phyloP scores from a whole-genome alignment of 2,888 invertebrate species.

The Polydrusus cervinus region DNA sequence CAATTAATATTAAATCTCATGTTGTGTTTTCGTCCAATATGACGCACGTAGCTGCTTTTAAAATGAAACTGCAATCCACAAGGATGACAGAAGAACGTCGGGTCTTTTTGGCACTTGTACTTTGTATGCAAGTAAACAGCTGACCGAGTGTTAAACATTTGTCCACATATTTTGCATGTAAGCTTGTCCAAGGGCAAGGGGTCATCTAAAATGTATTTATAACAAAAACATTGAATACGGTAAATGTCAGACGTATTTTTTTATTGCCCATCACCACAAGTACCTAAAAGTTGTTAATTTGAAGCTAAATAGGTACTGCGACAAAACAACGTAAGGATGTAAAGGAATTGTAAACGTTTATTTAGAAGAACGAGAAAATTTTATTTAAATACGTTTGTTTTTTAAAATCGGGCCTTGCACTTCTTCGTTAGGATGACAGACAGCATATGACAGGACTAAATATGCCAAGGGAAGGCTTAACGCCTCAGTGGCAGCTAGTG shows the following conservation, averaged over 20 bases:
- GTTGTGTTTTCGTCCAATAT: constrained; percentile 27
- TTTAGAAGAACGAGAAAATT: too few relatives aligned
- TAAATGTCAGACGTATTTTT: background rate
- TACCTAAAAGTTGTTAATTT: constrained; percentile 11
- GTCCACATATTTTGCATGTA: constrained; percentile 33
- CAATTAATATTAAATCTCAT: background rate
- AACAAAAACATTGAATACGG: background rate
- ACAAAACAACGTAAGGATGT: background rate
- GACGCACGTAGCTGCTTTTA: constrained; percentile 37
- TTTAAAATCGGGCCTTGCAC: too few relatives aligned
- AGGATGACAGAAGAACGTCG: constrained; percentile 56
- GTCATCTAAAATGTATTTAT: constrained; percentile 7
- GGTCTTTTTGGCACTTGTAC: constrained; percentile 61
- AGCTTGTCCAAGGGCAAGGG: background rate
- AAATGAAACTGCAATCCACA: constrained; percentile 37
- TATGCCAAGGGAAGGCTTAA: too few relatives aligned
- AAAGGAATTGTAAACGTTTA: background rate
- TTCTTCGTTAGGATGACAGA: too few relatives aligned
- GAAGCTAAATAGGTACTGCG: background rate
- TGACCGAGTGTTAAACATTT: constrained; percentile 40
- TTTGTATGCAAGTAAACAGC: constrained; percentile 52
- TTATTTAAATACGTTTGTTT: too few relatives aligned
- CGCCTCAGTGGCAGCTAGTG: too few relatives aligned
- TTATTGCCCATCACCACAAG: constrained; percentile 18
- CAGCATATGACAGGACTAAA: too few relatives aligned